Base-by-base conservation (phyloP, 2,888 invertebrate species). In the Trissolcus japonicus region DNA sequence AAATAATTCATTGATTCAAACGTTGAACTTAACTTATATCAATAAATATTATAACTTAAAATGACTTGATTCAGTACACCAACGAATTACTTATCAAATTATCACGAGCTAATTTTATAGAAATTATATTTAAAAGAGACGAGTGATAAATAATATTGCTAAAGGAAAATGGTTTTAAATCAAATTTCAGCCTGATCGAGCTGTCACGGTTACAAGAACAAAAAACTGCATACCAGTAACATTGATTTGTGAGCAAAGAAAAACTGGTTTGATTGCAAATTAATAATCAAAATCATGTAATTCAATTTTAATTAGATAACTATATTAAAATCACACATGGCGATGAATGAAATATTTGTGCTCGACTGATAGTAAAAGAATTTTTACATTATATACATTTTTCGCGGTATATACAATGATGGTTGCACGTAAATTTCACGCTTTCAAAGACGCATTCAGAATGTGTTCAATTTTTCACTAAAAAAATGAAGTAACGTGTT, bases 301-400 rank as follows among this genome's bases (percentile, higher is more conserved):
- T 54, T 61, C 35, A 35, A 61, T 43, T 40, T 57, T 19, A 51
- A 51, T 62, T 17, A 17, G 4, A 13, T 57, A 56, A 43, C 56
- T 56, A 40, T 57, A 46, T 63, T 63, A 43, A 29, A 48, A 71
- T 71, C 71, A 71, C 73, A 60, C 60, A 61, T 60, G 48, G 29
- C 43, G 43, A 54, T 46, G n/a, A 66, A 74, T 67, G 53, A 67
- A 62, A 35, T 11, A 11, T 35, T 35, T 35, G 7, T 35, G 35
- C 35, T 35, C 25, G 4, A 25, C 4, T 43, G 48, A 35, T 51
- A 62, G 53, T 51, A 46, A 43, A 57, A 25, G 51, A 61, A 56
- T 67, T 56, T 67, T 60, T 61, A 74, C 19, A 16, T 35, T 74
- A 74, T 74, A 14, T 73, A 73, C 74, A 73, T 14, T 48, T 17